phyloP scores from a whole-genome alignment of 1,140 invertebrate genomes.

The Gryon sp. region DNA sequence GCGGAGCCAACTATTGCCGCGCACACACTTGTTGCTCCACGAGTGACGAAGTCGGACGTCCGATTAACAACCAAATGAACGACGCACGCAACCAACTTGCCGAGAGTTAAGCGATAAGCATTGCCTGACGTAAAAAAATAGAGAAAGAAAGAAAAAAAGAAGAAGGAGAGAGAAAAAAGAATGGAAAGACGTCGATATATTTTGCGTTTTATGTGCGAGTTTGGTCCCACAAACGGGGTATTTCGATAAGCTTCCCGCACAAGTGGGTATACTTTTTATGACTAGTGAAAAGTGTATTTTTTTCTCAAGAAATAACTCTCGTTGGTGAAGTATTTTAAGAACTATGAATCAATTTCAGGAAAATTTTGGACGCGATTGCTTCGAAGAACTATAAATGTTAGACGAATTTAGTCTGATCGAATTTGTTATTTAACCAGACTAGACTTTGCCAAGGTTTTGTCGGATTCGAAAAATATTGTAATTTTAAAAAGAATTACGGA shows the following conservation, averaged over 20 bases:
- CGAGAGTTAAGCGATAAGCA: conserved; percentile 37
- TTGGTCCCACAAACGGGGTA: conserved; percentile 41
- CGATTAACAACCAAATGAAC: conserved; percentile 20
- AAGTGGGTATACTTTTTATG: conserved; percentile 49
- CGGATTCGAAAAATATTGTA: too few relatives aligned
- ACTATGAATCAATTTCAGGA: not conserved
- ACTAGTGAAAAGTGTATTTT: conserved; percentile 18
- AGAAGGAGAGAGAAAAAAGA: conserved; percentile 50
- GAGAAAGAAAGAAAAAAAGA: too few relatives aligned
- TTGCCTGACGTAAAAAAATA: conserved; percentile 50
- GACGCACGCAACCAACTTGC: conserved; percentile 34
- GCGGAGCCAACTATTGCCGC: conserved; percentile 71
- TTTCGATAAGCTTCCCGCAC: conserved; percentile 35
- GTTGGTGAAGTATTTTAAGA: not conserved
- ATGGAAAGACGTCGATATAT: conserved; percentile 50
- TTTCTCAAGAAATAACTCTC: conserved; percentile 45
- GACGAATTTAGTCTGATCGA: too few relatives aligned
- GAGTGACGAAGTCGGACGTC: conserved; percentile 50
- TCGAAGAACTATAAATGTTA: too few relatives aligned
- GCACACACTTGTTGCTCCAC: conserved; percentile 75
- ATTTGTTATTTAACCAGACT: too few relatives aligned
- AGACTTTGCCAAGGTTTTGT: too few relatives aligned
- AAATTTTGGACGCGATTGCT: not conserved
- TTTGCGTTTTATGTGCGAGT: conserved; percentile 44
- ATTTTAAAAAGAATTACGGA: too few relatives aligned